Evolutionary conservation across 2,797 vertebrate species (phyloP).

Genomic region (Xenentodon cancila): DNA sequence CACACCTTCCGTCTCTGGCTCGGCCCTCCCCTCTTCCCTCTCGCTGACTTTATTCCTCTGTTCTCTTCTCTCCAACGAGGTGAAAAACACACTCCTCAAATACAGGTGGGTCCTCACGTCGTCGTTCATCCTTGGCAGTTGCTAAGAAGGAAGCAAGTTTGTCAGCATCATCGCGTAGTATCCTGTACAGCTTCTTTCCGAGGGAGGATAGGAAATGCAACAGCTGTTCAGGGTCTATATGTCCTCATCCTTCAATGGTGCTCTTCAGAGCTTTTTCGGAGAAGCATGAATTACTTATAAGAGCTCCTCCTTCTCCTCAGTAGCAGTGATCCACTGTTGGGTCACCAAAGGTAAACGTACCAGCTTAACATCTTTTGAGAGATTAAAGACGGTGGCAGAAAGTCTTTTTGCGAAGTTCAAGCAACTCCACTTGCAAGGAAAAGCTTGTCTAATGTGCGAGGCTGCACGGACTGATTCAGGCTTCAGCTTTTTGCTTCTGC

Average conservation of each 20-base stretch:
- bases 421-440: constrained; percentile 18
- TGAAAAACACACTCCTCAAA: constrained; percentile 79
- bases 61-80: constrained; percentile 74
- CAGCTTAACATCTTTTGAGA: constrained; percentile 5
- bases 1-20: constrained; percentile 56
- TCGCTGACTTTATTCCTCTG: constrained; percentile 49
- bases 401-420: constrained; percentile 47
- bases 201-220: constrained; percentile 33
- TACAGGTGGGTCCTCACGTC: constrained; percentile 71
- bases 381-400: constrained; percentile 7
- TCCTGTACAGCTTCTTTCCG: constrained; percentile 18
- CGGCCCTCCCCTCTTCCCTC: constrained; percentile 59
- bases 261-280: constrained; percentile 35
- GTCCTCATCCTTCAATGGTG: constrained; percentile 24
- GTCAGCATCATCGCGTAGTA: constrained; percentile 13
- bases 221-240: constrained; percentile 61
- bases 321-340: constrained; percentile 6
- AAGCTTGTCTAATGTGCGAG: constrained; percentile 20
- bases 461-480: constrained; percentile 17
- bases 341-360: background rate
- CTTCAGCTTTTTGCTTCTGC: constrained; percentile 3
- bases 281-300: constrained; percentile 39
- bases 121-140: constrained; percentile 72
- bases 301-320: constrained; percentile 20
- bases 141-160: constrained; percentile 64